Evolutionary conservation across 23 tunicate genomes (phyloP).

Genomic region (Styela clava): DNA sequence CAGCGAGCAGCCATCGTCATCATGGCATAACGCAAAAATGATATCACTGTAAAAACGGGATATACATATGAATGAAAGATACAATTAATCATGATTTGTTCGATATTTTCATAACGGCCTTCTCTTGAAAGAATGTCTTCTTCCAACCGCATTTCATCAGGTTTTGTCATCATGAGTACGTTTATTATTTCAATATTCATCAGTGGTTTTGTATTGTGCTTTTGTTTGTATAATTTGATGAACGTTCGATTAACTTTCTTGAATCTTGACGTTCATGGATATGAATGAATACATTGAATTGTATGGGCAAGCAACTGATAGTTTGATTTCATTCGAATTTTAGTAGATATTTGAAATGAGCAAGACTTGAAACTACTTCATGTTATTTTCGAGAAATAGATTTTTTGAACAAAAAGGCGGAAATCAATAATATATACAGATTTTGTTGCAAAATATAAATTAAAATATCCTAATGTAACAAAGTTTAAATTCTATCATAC

Average conservation of each 20-base stretch:
- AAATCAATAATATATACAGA: too few species aligned
- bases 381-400: too few species aligned
- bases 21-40: background rate
- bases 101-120: background rate
- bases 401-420: too few species aligned
- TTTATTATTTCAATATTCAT: background rate
- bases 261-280: background rate
- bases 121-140: background rate
- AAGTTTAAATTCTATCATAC: too few species aligned
- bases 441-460: too few species aligned
- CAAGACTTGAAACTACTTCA: too few species aligned
- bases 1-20: background rate
- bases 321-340: background rate
- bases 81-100: background rate
- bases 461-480: too few species aligned
- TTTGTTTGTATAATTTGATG: too few species aligned
- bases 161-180: background rate
- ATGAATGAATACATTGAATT: background rate
- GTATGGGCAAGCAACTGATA: background rate
- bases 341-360: too few species aligned
- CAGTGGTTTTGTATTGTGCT: too few species aligned
- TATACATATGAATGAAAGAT: background rate
- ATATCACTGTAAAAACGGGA: background rate
- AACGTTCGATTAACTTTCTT: background rate
- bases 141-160: background rate